Evolutionary conservation across 2,888 invertebrate species (phyloP), one percentile per base, ranked within the genome.

Genomic region (Lymantria dispar): DNA sequence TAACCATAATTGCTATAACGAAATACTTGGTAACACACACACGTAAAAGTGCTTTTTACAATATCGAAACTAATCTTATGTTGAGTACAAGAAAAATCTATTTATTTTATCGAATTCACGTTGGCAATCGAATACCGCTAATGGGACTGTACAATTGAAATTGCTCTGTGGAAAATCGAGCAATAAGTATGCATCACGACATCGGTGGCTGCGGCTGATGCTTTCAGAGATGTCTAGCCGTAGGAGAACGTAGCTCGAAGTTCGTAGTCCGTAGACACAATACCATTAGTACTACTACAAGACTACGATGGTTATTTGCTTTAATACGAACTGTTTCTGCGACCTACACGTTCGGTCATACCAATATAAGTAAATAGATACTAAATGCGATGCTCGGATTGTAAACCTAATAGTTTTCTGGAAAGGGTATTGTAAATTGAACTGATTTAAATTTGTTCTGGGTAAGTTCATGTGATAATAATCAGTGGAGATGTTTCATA

Each of bases 141-240:
- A 89, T 88, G 83, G 77, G 72, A 78, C 68, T 68, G 78, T 76
- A 80, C 82, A 87, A 88, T 89, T 88, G 89, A 85, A 88, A 87
- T 65, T 76, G 78, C 76, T 80, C 76, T 70, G 75, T 64, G 78
- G 85, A 84, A 87, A 90, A 90, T 87, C 82, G 78, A 72, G 82
- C 82, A 80, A 87, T 91, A 89, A 83, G 89, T 90, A 91, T 91
- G 90, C 90, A 90, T 87, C 85, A 80, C 85, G 70, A 74, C 64
- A 71, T 64, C 59, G 64, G 59, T 59, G 58, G 60, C 70, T 65
- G 80, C 64, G 79, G 80, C 80, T 80, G 86, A 82, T 81, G 80
- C 75, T 76, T 70, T 71, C 76, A 73, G 78, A 80, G 81, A 85
- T 83, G 86, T 85, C 86, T 86, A 76, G 76, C 64, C 53, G 52